phyloP scores from a whole-genome alignment of 1,140 invertebrate species.

The Centruroides vittatus region DNA sequence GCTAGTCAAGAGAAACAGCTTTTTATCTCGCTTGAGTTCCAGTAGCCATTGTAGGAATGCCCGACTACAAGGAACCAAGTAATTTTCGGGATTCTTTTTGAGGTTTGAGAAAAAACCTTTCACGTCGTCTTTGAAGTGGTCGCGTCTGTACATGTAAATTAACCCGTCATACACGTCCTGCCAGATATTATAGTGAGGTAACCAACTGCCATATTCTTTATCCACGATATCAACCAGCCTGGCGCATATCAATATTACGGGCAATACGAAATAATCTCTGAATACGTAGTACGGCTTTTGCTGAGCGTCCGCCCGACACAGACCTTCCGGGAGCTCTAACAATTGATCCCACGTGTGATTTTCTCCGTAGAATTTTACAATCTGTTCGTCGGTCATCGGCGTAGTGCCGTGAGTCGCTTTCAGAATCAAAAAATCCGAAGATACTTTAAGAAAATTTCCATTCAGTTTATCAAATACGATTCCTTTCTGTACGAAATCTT shows the following conservation, averaged over 20 bases:
- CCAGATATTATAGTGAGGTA: conserved; percentile 44
- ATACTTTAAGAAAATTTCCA: conserved; percentile 54
- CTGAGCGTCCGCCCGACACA: conserved; percentile 37
- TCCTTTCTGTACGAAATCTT: conserved; percentile 56
- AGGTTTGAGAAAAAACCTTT: conserved; percentile 47
- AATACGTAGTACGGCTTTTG: conserved; percentile 42
- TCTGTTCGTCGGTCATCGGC: conserved; percentile 39
- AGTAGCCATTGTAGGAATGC: conserved; percentile 48
- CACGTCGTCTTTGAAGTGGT: conserved; percentile 39
- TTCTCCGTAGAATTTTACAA: conserved; percentile 44
- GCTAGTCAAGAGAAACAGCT: conserved; percentile 57
- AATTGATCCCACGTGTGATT: conserved; percentile 41
- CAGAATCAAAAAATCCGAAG: conserved; percentile 43
- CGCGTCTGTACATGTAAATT: conserved; percentile 42
- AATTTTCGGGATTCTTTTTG: conserved; percentile 45
- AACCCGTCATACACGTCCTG: conserved; percentile 47
- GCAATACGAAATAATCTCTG: conserved; percentile 62
- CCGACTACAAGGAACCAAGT: conserved; percentile 42
- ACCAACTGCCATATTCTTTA: conserved; percentile 30
- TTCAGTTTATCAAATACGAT: conserved; percentile 53
- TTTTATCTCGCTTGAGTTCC: conserved; percentile 38
- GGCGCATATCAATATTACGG: conserved; percentile 49
- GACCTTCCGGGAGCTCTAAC: conserved; percentile 34
- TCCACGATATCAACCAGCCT: conserved; percentile 54
- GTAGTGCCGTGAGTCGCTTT: conserved; percentile 53